Base-by-base conservation (phyloP, 2,113 vertebrate genomes). In the Lates calcarifer region DNA sequence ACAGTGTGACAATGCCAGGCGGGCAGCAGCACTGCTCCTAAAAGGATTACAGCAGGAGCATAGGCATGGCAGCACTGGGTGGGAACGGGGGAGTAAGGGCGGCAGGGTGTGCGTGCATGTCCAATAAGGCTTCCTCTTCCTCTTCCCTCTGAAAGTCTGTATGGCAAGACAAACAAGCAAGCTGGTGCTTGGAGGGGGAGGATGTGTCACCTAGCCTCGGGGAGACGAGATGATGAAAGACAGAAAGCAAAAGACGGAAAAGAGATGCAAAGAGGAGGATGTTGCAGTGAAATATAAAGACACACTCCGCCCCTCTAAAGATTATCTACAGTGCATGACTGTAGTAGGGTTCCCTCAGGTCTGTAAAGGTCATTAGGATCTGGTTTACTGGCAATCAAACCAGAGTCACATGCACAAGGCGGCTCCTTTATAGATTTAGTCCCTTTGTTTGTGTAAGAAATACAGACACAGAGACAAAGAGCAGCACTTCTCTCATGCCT, bases 1-100 rank as follows among this genome's bases (percentile, higher is more conserved):
- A 93, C 90, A 87, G 90, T 81, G 86, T 90, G 91, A 91, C 89
- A 87, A 83, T 90, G 82, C 67, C 85, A 89, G 73, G 49, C 73
- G 60, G 87, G 84, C 75, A 81, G 88, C 74, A 64, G 75, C 66
- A 57, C 83, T 70, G 87, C 81, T 83, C 74, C 83, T 93, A 92
- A 95, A 89, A 88, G 94, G 94, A 94, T 94, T 94, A 94, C 93
- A 92, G 81, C n/a, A 62, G 47, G 79, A 90, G 92, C 83, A 63
- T 75, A n/a, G 81, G 79, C 79, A 67, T 72, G 83, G 87, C 74
- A 67, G 80, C 62, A 64, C 72, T 79, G 90, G 84, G 77, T 83
- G 84, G 72, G 78, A 85, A 74, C 24, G 26, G 47, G 60, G 24
- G 58, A 73, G 72, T 4, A 26, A 77, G 77, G 82, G 83, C 58